Evolutionary conservation across 2,113 vertebrate genomes (phyloP), one percentile per base, ranked within the genome.

Genomic region (Numida meleagris): DNA sequence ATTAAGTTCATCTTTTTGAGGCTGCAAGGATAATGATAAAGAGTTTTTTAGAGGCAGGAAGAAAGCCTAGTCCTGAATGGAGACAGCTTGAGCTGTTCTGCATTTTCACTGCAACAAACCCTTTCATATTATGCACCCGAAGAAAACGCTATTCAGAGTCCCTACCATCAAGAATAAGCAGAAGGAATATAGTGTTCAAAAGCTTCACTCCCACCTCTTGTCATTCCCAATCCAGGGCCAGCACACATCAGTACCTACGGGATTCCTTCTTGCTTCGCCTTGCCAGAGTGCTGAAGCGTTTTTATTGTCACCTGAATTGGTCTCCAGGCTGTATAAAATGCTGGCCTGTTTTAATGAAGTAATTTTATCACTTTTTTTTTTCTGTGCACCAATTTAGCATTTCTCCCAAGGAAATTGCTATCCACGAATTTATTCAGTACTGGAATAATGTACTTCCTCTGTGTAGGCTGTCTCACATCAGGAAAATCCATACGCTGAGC

Each of bases 41-140:
- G 34, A 34, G 4, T 34, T 78, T 38, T 70, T 23, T 20, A 18
- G 20, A 62, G 42, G 62, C 51, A 50, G 46, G 53, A 57, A 61
- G 51, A 58, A 84, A 63, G 7, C 34, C 34, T 53, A 1, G 0
- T 57, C 55, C 57, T 55, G 16, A 71, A 10, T 0, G 0, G 21
- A 62, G 24, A 24, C 3, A 0, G 14, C 23, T 24, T 42, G 68
- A 86, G 12, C 45, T 65, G 0, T 48, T 21, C 45, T 53, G 45
- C 8, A 2, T 40, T 66, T 75, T 70, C 23, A 40, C 24, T 19
- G 62, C 40, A 62, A 10, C 33, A 62, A 86, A 66, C 25, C 20
- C 31, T 77, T 65, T 24, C 24, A 3, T 65, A 4, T n/a, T 46
- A 23, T 20, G 5, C 20, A 2, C 48, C 58, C 0, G 0, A 34